phyloP scores from a whole-genome alignment of 1,140 invertebrate species.

The Uloborus diversus region DNA sequence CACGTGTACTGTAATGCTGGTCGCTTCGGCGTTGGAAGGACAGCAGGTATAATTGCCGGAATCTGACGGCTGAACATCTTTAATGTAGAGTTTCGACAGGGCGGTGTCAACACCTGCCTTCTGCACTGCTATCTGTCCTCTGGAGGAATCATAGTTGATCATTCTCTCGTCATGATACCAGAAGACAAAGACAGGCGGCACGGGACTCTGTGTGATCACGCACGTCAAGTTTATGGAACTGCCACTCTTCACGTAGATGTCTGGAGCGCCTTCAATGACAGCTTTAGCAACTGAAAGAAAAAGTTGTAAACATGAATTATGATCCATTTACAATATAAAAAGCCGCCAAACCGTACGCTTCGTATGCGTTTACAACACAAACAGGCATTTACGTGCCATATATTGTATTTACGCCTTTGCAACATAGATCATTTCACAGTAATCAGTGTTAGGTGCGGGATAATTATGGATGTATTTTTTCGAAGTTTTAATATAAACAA shows the following conservation, averaged over 20 bases:
- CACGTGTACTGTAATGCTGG: conserved; percentile 80
- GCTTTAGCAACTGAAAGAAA: conserved; percentile 82
- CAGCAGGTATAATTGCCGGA: conserved; percentile 89
- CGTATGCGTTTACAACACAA: too few species aligned
- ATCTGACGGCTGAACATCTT: conserved; percentile 82
- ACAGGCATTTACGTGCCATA: too few species aligned
- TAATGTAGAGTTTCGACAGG: conserved; percentile 86
- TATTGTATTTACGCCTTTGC: too few species aligned
- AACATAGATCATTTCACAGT: too few species aligned
- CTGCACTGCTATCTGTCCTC: conserved; percentile 69
- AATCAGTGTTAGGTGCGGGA: too few species aligned
- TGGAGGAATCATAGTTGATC: conserved; percentile 60
- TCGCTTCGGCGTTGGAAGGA: conserved; percentile 81
- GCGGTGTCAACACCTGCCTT: conserved; percentile 76
- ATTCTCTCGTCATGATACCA: conserved; percentile 75
- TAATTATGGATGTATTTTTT: too few species aligned
- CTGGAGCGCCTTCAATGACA: conserved; percentile 86
- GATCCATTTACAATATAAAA: too few species aligned
- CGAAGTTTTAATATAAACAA: too few species aligned
- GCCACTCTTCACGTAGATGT: conserved; percentile 88
- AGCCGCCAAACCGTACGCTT: too few species aligned
- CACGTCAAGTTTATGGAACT: conserved; percentile 94
- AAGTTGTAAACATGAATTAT: too few species aligned
- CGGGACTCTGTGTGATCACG: conserved; percentile 86
- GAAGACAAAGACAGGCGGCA: conserved; percentile 91